A percentile compares a stretch with the other conserved stretches of the same genome.
Evolutionary conservation across 2,797 vertebrate genomes (phyloP).

Genomic region (Enteromius unitaeniatus): DNA sequence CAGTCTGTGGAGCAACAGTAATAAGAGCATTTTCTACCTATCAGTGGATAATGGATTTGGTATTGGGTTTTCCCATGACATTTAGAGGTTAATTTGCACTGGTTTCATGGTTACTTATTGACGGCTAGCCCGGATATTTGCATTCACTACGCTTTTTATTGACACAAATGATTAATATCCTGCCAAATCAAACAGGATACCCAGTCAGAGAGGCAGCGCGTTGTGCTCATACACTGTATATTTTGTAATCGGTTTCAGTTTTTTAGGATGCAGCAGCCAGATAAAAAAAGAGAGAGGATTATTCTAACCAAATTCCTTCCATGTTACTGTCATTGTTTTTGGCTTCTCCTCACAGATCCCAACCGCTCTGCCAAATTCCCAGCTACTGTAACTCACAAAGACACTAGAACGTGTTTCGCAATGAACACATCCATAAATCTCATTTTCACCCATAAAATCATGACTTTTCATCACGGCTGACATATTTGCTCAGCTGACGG

Average conservation of each 20-base stretch:
- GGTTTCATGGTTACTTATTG: constrained; percentile 83
- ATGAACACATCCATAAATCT: constrained; percentile 63
- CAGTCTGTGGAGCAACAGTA: constrained; percentile 52
- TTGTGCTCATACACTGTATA: constrained; percentile 39
- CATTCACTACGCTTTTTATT: constrained; percentile 83
- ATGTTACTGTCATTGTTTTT: constrained; percentile 45
- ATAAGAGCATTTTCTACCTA: constrained; percentile 66
- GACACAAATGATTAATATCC: constrained; percentile 84
- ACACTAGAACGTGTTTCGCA: constrained; percentile 28
- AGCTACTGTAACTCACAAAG: constrained; percentile 26
- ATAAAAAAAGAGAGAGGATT: constrained; percentile 37
- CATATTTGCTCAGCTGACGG: constrained; percentile 61
- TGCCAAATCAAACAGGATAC: constrained; percentile 77
- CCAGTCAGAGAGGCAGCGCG: constrained; percentile 59
- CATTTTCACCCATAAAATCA: constrained; percentile 65
- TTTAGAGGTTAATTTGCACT: constrained; percentile 84
- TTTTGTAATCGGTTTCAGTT: constrained; percentile 51
- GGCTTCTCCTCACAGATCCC: constrained; percentile 12
- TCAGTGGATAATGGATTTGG: constrained; percentile 71
- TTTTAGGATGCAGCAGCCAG: constrained; percentile 48
- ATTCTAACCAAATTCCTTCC: constrained; percentile 20
- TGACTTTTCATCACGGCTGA: constrained; percentile 77
- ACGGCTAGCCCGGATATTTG: constrained; percentile 78
- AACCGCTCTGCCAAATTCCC: constrained; percentile 24
- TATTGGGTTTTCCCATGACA: constrained; percentile 80